Conservation (phyloP, 2,113 vertebrate genomes). For the Centrocercus urophasianus region DNA sequence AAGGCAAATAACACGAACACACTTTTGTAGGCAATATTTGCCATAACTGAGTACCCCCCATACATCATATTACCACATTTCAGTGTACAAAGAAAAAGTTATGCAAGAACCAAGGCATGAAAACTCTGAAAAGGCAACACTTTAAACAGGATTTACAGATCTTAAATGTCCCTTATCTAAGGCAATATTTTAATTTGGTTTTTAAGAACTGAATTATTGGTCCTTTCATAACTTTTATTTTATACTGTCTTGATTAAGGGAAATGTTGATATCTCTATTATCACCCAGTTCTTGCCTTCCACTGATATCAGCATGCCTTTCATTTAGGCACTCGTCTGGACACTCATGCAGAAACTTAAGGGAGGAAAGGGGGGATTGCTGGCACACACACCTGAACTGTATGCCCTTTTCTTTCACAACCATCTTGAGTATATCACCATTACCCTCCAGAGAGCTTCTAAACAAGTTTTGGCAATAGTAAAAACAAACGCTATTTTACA, state of each 20-base stretch:
- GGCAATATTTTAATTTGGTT: not conserved
- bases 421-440: constrained; percentile 17
- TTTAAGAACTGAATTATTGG: not conserved
- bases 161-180: constrained; percentile 18
- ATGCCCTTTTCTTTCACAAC: constrained; percentile 32
- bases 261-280: not conserved
- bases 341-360: constrained; percentile 17
- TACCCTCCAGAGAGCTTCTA: constrained; percentile 63
- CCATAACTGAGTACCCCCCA: constrained; percentile 45
- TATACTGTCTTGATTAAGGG: not conserved
- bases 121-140: not conserved
- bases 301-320: not conserved
- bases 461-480: constrained; percentile 78
- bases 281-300: not conserved
- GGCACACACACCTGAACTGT: constrained; percentile 67
- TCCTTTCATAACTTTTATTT: not conserved
- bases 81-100: not conserved
- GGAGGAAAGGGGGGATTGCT: not conserved
- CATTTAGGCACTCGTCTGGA: not conserved
- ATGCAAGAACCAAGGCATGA: not conserved
- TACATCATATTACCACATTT: constrained; percentile 58
- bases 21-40: constrained; percentile 68
- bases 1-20: constrained; percentile 76
- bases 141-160: constrained; percentile 34
- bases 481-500: constrained; percentile 77